These are phyloP conservation scores for Ochotona curzoniae DNA, from an alignment of 2,113 vertebrate genomes.

Conservation along the genomic window DNA sequence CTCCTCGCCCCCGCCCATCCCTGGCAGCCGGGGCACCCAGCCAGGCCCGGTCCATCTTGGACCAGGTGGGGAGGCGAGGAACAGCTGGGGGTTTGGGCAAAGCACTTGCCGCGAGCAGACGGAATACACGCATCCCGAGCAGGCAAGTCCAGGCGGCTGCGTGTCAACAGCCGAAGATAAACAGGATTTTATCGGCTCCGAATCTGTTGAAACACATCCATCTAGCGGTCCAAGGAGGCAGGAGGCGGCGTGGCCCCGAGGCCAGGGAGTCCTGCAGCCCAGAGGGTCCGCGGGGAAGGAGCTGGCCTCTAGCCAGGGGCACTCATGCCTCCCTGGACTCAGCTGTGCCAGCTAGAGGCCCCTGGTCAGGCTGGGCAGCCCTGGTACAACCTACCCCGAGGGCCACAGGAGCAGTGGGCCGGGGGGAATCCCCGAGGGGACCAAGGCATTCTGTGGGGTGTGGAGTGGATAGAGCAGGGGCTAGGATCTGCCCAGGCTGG, in stretches of 20 bases:
- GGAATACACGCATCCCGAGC: slow-evolving; percentile 77
- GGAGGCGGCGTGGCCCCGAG: not conserved
- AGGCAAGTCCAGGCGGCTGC: slow-evolving; percentile 87
- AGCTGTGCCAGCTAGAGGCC: accelerated
- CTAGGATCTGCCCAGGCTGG: too few species aligned
- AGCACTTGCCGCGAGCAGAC: slow-evolving; percentile 85
- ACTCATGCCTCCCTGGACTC: accelerated
- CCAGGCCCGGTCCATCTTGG: slow-evolving; percentile 49
- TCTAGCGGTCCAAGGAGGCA: slow-evolving; percentile 86
- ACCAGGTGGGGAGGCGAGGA: not conserved
- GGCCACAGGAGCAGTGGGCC: not conserved
- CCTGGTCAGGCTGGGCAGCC: not conserved
- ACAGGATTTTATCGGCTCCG: slow-evolving; percentile 87
- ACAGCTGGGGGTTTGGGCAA: slow-evolving; percentile 78
- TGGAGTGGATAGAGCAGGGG: too few species aligned
- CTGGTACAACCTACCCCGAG: not conserved
- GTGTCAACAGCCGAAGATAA: slow-evolving; percentile 89
- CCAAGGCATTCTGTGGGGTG: not conserved
- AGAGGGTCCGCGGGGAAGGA: not conserved
- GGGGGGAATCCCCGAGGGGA: not conserved
- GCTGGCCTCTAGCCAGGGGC: accelerated
- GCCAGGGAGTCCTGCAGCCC: not conserved
- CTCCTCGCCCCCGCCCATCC: slow-evolving; percentile 23
- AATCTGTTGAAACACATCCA: slow-evolving; percentile 90
- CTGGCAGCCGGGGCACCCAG: slow-evolving; percentile 42